These are phyloP conservation scores for Heliothis subflexa DNA, from an alignment of 1,140 invertebrate species.

Conservation along the genomic window DNA sequence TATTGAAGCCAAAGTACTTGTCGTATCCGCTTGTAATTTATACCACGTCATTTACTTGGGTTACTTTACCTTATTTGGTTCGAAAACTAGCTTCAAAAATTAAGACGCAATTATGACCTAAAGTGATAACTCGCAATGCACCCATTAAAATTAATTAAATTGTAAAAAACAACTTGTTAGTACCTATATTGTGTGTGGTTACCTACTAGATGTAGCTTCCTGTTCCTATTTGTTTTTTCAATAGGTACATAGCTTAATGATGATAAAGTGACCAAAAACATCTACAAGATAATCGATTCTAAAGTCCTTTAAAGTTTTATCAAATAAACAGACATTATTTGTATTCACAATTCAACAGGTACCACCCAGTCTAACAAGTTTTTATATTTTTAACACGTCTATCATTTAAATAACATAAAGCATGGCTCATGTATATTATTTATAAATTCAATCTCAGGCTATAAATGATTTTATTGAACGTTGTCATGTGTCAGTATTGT, in stretches of 20 bases:
- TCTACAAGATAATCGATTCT: not conserved
- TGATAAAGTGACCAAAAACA: not conserved
- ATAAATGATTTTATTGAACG: slow-evolving; percentile 1
- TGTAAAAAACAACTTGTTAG: too few relatives aligned
- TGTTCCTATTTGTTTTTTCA: not conserved
- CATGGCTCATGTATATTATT: slow-evolving; percentile 17
- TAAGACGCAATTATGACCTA: too few relatives aligned
- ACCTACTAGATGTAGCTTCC: not conserved
- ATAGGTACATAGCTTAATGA: not conserved
- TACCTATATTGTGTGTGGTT: too few relatives aligned
- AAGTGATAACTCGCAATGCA: too few relatives aligned
- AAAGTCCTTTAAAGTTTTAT: not conserved
- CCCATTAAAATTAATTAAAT: too few relatives aligned
- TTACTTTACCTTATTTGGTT: not conserved
- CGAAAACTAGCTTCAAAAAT: too few relatives aligned
- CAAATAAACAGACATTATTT: not conserved
- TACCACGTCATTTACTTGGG: not conserved
- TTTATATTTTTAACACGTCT: slow-evolving; percentile 25
- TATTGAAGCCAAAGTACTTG: not conserved
- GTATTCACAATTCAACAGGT: not conserved
- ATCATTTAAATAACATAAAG: not conserved
- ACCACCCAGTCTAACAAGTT: slow-evolving; percentile 17
- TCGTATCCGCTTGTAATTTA: slow-evolving; percentile 13
- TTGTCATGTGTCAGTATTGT: not conserved
- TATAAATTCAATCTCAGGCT: slow-evolving; percentile 21